phyloP scores from a whole-genome alignment of 1,140 invertebrate genomes.

The Lasioglossum baleicum region DNA sequence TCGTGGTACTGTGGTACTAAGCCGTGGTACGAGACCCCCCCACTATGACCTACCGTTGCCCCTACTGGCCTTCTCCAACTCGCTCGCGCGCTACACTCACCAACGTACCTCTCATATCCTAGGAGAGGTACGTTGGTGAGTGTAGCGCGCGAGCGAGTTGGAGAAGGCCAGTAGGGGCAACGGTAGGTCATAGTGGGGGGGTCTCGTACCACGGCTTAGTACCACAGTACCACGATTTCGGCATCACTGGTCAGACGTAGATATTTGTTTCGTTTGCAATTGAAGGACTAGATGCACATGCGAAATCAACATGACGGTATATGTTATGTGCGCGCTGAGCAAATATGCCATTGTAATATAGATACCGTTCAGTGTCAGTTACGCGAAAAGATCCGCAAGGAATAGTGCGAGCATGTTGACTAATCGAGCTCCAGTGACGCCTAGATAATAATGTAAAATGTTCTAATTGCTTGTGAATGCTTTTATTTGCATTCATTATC shows the following conservation, averaged over 20 bases:
- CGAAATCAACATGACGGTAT: not conserved
- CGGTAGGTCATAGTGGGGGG: too few species aligned
- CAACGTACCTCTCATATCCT: too few species aligned
- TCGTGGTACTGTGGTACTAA: too few species aligned
- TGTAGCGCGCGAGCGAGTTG: too few species aligned
- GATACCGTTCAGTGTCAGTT: conserved; percentile 5
- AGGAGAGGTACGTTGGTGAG: too few species aligned
- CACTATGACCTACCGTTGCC: too few species aligned
- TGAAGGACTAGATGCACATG: not conserved
- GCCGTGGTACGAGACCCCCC: too few species aligned
- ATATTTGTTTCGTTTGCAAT: conserved; percentile 19
- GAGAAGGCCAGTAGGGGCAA: too few species aligned
- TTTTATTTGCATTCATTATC: not conserved
- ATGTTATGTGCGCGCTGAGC: not conserved
- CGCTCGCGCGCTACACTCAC: too few species aligned
- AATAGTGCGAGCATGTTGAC: not conserved
- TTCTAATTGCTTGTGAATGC: conserved; percentile 7
- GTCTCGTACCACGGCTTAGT: too few species aligned
- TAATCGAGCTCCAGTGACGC: not conserved
- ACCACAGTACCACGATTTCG: too few species aligned
- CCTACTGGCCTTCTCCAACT: too few species aligned
- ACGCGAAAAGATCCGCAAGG: not conserved
- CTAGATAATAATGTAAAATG: conserved; percentile 22
- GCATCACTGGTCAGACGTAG: not conserved
- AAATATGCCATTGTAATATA: not conserved